Evolutionary conservation across 2,113 vertebrate genomes (phyloP), one percentile per base, ranked within the genome.

Genomic region (Daboia siamensis): DNA sequence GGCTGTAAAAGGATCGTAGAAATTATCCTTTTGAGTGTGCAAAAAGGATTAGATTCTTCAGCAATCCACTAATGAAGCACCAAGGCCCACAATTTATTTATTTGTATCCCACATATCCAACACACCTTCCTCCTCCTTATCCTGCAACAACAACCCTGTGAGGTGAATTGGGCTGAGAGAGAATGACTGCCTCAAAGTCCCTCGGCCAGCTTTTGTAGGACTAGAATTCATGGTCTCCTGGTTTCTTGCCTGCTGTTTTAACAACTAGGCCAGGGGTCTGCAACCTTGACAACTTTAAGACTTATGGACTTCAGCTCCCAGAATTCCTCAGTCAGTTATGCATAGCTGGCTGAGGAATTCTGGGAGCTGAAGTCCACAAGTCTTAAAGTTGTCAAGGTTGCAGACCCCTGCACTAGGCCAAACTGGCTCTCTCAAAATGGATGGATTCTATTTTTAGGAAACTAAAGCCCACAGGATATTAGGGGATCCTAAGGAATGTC

Each of bases 401-500:
- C 48, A 51, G 48, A 51, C 48, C 48, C 48, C 48, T 51, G 48
- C 29, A 33, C 29, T 33, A 69, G 29, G 64, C 12, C 64, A 69
- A 69, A 69, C 26, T 33, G 29, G 64, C 29, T 69, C 29, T 29
- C 29, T 69, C 64, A 69, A 69, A 69, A 69, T 69, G 64, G 61
- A 69, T 52, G 87, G 92, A 61, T 52, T 20, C 26, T 57, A 87
- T 94, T 88, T 87, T 93, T 84, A 95, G 74, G 55, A 94, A 93
- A 95, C 85, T 57, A 92, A 89, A 33, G 10, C 85, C 33, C 24
- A 59, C 13, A 15, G n/a, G 29, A 26, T 33, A 87, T 33, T 15
- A 2, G n/a, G 69, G 15, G 33, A 80, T 80, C 69, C 33, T 80
- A 80, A 39, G 69, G 69, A 39, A 20, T 39, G 17, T 21, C 74